phyloP scores from a whole-genome alignment of 2,797 vertebrate genomes.

The Hoplostethus atlanticus region DNA sequence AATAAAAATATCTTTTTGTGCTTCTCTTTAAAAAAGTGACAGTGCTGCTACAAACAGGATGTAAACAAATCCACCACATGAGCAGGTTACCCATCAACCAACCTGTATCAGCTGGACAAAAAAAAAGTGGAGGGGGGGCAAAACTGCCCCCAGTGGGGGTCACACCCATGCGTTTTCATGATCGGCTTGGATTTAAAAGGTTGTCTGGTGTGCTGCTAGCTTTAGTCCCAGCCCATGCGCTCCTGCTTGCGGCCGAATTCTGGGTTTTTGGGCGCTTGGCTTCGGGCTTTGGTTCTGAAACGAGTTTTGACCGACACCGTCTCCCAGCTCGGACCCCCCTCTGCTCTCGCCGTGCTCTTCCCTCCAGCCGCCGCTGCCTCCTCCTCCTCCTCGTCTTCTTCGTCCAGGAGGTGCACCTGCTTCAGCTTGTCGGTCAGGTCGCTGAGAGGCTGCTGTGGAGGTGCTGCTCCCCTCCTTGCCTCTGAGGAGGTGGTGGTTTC shows the following conservation, averaged over 20 bases:
- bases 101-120: no score
- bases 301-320: conserved; percentile 20
- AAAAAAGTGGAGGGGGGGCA: no score
- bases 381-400: neutral
- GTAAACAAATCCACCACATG: no score
- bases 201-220: no score
- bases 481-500: rapidly evolving
- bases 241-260: conserved; percentile 34
- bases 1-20: no score
- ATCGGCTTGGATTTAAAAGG: no score
- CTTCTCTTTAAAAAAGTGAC: no score
- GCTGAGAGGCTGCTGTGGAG: neutral
- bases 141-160: no score
- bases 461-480: neutral
- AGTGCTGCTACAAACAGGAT: no score
- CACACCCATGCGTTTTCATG: no score
- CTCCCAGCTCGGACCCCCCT: conserved; percentile 1
- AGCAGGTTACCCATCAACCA: no score
- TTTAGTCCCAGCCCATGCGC: neutral
- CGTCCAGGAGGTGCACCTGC: neutral
- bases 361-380: neutral
- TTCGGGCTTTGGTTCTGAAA: conserved; percentile 31
- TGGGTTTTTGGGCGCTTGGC: conserved; percentile 8
- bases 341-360: rapidly evolving
- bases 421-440: conserved; percentile 2